A percentile compares a stretch with the other conserved stretches of the same genome.
Evolutionary conservation across 2,888 invertebrate genomes (phyloP).

Genomic region (Atethmia centrago): DNA sequence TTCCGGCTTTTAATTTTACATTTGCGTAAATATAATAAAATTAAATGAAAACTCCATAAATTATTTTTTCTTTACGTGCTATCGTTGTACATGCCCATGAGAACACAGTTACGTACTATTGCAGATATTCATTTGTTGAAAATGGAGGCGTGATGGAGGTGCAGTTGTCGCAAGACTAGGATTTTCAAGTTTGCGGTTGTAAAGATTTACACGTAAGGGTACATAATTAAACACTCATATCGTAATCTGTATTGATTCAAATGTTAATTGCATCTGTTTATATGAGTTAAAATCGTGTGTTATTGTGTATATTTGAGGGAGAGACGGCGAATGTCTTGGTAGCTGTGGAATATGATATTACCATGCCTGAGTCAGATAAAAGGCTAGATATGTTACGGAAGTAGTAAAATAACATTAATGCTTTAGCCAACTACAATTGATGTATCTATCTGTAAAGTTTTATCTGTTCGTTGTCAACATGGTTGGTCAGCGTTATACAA

Average conservation of each 20-base stretch:
- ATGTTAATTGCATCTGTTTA: conserved; percentile 70
- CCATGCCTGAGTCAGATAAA: conserved; percentile 76
- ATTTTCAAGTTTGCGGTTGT: conserved; percentile 86
- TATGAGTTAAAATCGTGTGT: conserved; percentile 64
- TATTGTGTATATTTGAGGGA: conserved; percentile 87
- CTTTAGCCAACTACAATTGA: conserved; percentile 50
- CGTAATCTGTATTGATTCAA: conserved; percentile 77
- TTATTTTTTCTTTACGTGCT: conserved; percentile 62
- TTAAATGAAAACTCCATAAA: conserved; percentile 27
- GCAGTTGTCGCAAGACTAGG: conserved; percentile 83
- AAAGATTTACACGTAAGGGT: conserved; percentile 80
- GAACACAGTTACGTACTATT: conserved; percentile 73
- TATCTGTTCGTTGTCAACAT: conserved; percentile 71
- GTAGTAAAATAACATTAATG: conserved; percentile 52
- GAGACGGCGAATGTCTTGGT: conserved; percentile 84
- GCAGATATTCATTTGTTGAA: conserved; percentile 88
- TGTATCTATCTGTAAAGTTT: conserved; percentile 45
- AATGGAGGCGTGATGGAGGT: conserved; percentile 89
- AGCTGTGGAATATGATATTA: conserved; percentile 77
- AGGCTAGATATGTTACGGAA: conserved; percentile 49
- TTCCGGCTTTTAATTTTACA: not conserved
- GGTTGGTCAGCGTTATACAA: conserved; percentile 77
- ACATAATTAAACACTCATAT: conserved; percentile 71
- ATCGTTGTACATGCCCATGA: conserved; percentile 66
- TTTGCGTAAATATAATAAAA: not conserved